Percentiles rank a stretch among this genome's conserved stretches.
Evolutionary conservation across 2,888 invertebrate species (phyloP).

Genomic region (Eupeodes latifasciatus): DNA sequence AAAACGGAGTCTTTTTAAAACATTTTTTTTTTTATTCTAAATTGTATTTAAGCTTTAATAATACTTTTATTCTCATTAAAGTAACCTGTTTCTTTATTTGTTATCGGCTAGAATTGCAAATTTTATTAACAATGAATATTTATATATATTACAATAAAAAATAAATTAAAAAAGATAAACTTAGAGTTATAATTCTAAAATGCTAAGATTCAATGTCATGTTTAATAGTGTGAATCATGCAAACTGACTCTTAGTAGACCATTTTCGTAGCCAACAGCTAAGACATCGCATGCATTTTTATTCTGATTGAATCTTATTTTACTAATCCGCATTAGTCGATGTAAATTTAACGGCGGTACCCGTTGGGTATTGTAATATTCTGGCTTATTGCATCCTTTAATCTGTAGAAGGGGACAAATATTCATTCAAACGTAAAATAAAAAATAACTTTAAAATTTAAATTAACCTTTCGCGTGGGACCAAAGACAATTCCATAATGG

Average conservation of each 20-base stretch:
- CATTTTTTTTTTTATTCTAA: neutral
- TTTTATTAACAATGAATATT: constrained; percentile 36
- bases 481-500: constrained; percentile 81
- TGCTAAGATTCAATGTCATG: neutral
- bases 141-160: constrained; percentile 41
- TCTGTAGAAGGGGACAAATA: neutral
- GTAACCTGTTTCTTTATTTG: neutral
- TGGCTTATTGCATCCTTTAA: constrained; percentile 34
- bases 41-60: constrained; percentile 48
- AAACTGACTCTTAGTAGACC: constrained; percentile 80
- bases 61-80: constrained; percentile 51
- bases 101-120: constrained; percentile 15
- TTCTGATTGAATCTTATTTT: constrained; percentile 81
- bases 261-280: constrained; percentile 82
- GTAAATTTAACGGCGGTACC: constrained; percentile 75
- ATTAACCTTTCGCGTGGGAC: constrained; percentile 76
- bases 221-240: constrained; percentile 10
- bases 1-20: neutral
- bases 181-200: constrained; percentile 6
- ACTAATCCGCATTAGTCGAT: constrained; percentile 79
- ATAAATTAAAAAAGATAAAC: constrained; percentile 37
- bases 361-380: constrained; percentile 74
- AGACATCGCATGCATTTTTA: constrained; percentile 76
- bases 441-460: neutral
- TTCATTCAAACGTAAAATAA: neutral